Conservation (phyloP, 2,888 invertebrate species). For the Ptychoptera albimana region DNA sequence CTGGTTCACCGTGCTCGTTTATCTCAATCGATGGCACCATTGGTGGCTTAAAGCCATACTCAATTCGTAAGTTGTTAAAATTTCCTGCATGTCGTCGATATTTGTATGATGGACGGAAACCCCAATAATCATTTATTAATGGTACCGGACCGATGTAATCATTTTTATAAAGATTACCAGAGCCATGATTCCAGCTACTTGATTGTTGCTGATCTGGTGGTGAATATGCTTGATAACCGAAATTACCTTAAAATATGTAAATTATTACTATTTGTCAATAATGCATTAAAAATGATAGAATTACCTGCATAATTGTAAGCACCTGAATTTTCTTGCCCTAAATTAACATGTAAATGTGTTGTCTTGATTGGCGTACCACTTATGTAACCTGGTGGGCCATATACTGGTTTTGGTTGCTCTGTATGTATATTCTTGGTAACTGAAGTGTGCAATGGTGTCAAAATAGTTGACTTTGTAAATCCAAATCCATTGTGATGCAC, state of each 20-base stretch:
- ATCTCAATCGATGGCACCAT: slow-evolving; percentile 65
- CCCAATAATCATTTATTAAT: slow-evolving; percentile 17
- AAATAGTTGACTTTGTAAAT: slow-evolving; percentile 2
- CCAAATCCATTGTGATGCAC: neutral
- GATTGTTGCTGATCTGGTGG: neutral
- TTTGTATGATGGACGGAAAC: slow-evolving; percentile 5
- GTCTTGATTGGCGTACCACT: neutral
- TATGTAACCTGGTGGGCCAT: slow-evolving; percentile 6
- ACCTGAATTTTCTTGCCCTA: neutral
- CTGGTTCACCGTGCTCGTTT: slow-evolving; percentile 52
- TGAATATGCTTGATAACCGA: neutral
- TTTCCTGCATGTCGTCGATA: slow-evolving; percentile 29
- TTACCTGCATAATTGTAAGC: slow-evolving; percentile 5
- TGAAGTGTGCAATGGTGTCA: neutral
- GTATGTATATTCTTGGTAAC: slow-evolving; percentile 2
- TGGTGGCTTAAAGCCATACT: slow-evolving; percentile 72
- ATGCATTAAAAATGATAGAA: neutral
- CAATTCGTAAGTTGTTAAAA: slow-evolving; percentile 50
- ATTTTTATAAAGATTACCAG: slow-evolving; percentile 8
- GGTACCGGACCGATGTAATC: slow-evolving; percentile 39
- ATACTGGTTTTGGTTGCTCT: slow-evolving; percentile 7
- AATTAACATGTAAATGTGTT: neutral
- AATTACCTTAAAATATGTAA: neutral
- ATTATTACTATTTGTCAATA: neutral
- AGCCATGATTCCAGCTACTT: slow-evolving; percentile 6